Conservation (phyloP, 2,797 vertebrate species). For the Cheirogaleus major region DNA sequence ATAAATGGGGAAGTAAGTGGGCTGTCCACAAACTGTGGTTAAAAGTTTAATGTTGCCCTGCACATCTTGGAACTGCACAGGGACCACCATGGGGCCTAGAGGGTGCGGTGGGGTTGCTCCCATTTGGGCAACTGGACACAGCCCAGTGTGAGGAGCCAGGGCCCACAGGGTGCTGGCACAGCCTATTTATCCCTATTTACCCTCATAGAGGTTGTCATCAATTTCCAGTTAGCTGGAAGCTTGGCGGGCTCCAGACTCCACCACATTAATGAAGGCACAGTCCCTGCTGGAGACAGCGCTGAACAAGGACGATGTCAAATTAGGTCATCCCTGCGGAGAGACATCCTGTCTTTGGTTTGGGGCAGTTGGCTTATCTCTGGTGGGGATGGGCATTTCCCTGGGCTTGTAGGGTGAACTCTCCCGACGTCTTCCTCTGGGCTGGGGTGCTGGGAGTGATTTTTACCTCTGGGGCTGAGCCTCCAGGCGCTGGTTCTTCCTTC, state of each 20-base stretch:
- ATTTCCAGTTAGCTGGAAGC: slow-evolving; percentile 59
- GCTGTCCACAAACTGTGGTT: no score
- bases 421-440: not conserved
- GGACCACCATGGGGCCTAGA: not conserved
- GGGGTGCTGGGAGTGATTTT: not conserved
- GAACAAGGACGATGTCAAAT: slow-evolving; percentile 16
- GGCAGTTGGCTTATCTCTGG: not conserved
- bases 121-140: not conserved
- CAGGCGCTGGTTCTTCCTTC: not conserved
- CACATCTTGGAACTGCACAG: not conserved
- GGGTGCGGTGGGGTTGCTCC: not conserved
- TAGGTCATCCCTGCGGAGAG: slow-evolving; percentile 8
- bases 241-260: slow-evolving; percentile 40
- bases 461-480: not conserved
- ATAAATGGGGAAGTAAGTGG: not conserved
- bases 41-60: not conserved
- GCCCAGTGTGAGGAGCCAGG: not conserved
- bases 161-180: not conserved
- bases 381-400: not conserved
- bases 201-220: not conserved
- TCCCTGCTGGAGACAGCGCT: slow-evolving; percentile 8
- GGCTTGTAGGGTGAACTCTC: not conserved
- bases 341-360: not conserved
- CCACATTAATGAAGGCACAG: not conserved
- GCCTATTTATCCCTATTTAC: not conserved